Base-by-base conservation (phyloP, 2,797 vertebrate genomes). In the Sebastes taczanowskii region DNA sequence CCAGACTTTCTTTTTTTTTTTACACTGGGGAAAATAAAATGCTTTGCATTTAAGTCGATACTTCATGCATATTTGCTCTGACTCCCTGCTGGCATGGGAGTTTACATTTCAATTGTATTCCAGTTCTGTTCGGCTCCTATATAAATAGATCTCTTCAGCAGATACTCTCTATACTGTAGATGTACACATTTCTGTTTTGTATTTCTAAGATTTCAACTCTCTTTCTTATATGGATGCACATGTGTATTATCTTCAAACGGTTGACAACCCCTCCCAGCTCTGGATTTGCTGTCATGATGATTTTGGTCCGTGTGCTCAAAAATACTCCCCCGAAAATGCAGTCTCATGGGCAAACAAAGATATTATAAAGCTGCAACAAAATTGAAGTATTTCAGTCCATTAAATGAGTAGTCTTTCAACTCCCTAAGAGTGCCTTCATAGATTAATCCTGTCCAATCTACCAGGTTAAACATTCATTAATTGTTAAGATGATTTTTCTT, bases 211-310 rank as follows among this genome's bases (percentile, higher is more conserved):
- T 81, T 69, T 38, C 16, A 30, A 20, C 52, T 61, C 29, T 4
- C 13, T 52, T 74, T 67, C 34, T 71, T 62, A 11, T 74, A 1
- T 70, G 46, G 66, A 63, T n/a, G 35, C 63, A 66, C 74, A 61
- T 73, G 32, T 49, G 7, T 61, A 10, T 82, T 79, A 60, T 81
- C 55, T 60, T 87, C 71, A 86, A 52, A 83, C 38, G 27, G 55
- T 22, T 66, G 46, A 23, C 27, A 64, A n/a, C 25, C 64, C 64
- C 56, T 46, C 55, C 61, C 16, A 78, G 84, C 78, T 73, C 66
- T 27, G 38, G 65, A 72, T 81, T 79, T 25, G 70, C 81, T 89
- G 77, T 80, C 81, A 79, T 68, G 46, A 63, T 56, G 38, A 79
- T 72, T 86, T 71, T 78, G 60, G 62, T 72, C 76, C 81, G 29